phyloP scores from a whole-genome alignment of 2,888 invertebrate genomes.

The Elmis aenea region DNA sequence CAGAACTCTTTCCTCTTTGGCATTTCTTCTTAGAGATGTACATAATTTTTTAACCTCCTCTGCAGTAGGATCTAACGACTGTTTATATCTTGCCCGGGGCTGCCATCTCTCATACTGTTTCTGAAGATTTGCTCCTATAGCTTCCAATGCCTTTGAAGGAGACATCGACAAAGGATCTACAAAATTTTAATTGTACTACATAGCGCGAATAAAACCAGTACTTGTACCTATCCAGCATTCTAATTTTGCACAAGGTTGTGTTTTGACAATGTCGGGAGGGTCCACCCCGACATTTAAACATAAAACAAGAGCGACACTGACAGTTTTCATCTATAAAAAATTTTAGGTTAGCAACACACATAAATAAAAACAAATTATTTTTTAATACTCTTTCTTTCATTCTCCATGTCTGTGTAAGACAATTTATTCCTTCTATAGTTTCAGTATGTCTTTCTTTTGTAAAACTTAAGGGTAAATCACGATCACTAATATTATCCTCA shows the following conservation, averaged over 20 bases:
- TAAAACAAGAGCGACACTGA: constrained; percentile 94
- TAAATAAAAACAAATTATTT: constrained; percentile 7
- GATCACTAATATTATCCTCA: constrained; percentile 48
- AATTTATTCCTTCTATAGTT: constrained; percentile 60
- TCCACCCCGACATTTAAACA: constrained; percentile 99
- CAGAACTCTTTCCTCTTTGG: constrained; percentile 95
- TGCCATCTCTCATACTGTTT: constrained; percentile 99
- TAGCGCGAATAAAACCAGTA: constrained; percentile 5
- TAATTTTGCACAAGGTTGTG: constrained; percentile 89
- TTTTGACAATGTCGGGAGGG: constrained; percentile 96
- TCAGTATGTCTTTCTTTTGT: constrained; percentile 71
- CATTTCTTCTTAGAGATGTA: constrained; percentile 87
- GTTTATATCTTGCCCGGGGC: constrained; percentile 94
- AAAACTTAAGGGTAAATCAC: constrained; percentile 68
- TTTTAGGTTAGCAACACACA: neutral
- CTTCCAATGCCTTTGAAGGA: constrained; percentile 87
- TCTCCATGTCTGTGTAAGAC: constrained; percentile 77
- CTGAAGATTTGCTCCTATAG: constrained; percentile 86
- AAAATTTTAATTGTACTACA: constrained; percentile 19
- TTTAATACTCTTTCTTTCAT: constrained; percentile 80
- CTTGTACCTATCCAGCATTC: constrained; percentile 94
- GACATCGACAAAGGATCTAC: constrained; percentile 82
- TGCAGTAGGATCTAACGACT: constrained; percentile 92
- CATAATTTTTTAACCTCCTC: constrained; percentile 98
- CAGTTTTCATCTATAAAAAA: constrained; percentile 86